phyloP scores from a whole-genome alignment of 2,888 invertebrate species.

The Andrena praecox region DNA sequence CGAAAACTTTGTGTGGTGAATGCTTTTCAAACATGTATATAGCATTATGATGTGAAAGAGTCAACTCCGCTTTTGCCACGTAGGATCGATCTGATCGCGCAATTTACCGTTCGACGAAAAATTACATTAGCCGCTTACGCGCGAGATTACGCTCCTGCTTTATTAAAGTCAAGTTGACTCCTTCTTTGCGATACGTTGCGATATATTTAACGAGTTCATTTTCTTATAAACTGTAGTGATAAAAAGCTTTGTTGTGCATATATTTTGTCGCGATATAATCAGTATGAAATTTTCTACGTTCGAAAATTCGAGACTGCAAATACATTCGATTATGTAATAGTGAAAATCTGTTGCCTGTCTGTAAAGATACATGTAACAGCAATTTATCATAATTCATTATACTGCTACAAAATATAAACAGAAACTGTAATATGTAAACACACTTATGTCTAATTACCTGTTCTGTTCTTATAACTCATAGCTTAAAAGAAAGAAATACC shows the following conservation, averaged over 20 bases:
- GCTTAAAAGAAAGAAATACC: constrained; percentile 82
- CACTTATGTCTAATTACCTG: constrained; percentile 64
- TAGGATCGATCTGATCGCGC: neutral
- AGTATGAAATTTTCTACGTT: constrained; percentile 14
- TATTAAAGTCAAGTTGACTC: constrained; percentile 39
- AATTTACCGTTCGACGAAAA: neutral
- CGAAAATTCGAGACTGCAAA: neutral
- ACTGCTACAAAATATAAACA: constrained; percentile 56
- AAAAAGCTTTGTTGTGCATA: constrained; percentile 47
- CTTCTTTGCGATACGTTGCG: neutral
- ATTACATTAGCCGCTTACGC: neutral
- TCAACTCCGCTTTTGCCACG: constrained; percentile 20
- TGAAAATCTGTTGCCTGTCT: neutral
- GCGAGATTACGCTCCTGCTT: neutral
- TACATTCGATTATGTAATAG: neutral
- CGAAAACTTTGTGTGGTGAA: constrained; percentile 14
- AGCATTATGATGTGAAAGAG: constrained; percentile 26
- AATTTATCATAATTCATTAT: constrained; percentile 20
- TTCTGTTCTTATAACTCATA: constrained; percentile 38
- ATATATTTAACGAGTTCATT: constrained; percentile 24
- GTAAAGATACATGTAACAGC: neutral
- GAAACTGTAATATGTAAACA: constrained; percentile 51
- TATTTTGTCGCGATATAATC: constrained; percentile 58
- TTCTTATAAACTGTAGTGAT: constrained; percentile 43
- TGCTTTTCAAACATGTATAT: constrained; percentile 11